Base-by-base conservation (phyloP, 2,113 vertebrate species). In the Miniopterus natalensis region DNA sequence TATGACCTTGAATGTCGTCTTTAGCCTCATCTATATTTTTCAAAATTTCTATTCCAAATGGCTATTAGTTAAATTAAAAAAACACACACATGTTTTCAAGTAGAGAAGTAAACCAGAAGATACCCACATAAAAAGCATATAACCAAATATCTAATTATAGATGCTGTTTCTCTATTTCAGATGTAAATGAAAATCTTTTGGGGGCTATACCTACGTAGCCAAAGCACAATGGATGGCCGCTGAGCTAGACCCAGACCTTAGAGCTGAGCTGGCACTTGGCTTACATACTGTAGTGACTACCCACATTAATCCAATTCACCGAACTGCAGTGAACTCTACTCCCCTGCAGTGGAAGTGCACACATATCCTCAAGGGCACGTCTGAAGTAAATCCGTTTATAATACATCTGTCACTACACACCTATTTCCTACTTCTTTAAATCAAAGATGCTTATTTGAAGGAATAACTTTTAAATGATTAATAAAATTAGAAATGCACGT, bases 1-100 rank as follows among this genome's bases (percentile, higher is more conserved):
- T 65, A 84, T 29, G 5, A n/a, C 92, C 36, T 70, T 93, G 29
- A 96, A 57, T 59, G 4, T 63, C 17, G 77, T 51, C 40, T 73
- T 94, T 74, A 94, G 59, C n/a, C 17, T 89, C 31, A 90, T 40
- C 27, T 61, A 20, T 23, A 45, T 80, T 89, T 91, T 92, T 25
- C 27, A 78, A 85, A 88, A 65, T n/a, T 89, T 83, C 59, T 89
- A 91, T 53, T 95, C 71, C 78, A 88, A 81, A 85, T 8, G 92
- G 53, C 6, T 77, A 49, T 31, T 53, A 61, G 13, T 92, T 88
- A 74, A 40, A 57, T 83, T 63, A 68, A 90, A 80, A n/a, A 29
- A 9, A 75, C 29, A 87, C 51, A 49, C 21, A 23, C n/a, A 31
- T 3, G 12, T 29, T 80, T 84, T 65, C 0, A 3, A 25, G 3